A percentile compares a stretch with the other conserved stretches of the same genome.
Evolutionary conservation across 2,797 vertebrate species (phyloP).

Genomic region (Oreortyx pictus): DNA sequence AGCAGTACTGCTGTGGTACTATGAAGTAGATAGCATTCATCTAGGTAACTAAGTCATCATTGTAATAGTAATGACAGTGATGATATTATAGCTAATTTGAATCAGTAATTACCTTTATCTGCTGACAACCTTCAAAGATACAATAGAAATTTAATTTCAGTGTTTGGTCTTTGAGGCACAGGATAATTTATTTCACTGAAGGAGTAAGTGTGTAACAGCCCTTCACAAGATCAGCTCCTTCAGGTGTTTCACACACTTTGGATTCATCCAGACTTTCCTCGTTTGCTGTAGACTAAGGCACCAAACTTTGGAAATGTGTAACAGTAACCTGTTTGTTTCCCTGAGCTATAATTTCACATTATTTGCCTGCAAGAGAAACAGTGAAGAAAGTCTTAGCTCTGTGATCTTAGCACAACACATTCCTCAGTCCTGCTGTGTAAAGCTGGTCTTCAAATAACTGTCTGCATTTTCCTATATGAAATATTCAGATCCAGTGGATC

Average conservation of each 20-base stretch:
- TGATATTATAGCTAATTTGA: neutral
- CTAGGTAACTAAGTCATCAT: neutral
- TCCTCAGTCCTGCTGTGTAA: neutral
- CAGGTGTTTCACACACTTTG: neutral
- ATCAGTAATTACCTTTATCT: neutral
- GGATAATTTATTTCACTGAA: conserved; percentile 1
- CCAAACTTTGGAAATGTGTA: neutral
- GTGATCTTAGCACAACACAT: neutral
- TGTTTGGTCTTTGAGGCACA: neutral
- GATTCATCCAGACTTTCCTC: neutral
- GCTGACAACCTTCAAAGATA: neutral
- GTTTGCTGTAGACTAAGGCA: neutral
- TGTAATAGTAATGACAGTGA: neutral
- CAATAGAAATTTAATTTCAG: neutral
- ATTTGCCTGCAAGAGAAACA: neutral
- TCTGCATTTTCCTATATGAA: neutral
- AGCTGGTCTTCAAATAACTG: neutral
- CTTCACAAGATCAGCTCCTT: neutral
- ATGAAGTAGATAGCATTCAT: neutral
- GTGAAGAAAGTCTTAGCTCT: neutral
- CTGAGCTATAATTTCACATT: neutral
- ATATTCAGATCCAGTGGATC: rapidly evolving
- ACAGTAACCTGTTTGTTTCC: neutral
- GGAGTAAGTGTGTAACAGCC: neutral
- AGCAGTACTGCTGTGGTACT: neutral